Evolutionary conservation across 2,888 invertebrate genomes (phyloP).

Genomic region (Pecten maximus): DNA sequence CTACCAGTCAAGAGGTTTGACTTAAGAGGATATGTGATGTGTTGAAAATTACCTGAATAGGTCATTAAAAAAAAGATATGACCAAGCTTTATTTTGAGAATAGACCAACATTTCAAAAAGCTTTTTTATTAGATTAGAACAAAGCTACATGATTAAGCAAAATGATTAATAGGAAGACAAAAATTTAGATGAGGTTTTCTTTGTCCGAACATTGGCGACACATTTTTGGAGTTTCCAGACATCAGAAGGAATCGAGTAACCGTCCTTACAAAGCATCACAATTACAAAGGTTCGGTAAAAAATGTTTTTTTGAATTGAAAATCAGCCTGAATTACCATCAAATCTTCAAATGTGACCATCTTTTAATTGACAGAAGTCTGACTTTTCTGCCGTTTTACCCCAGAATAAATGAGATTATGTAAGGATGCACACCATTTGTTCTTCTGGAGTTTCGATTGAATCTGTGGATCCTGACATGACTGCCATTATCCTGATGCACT

Average conservation of each 20-base stretch:
- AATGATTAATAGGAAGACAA: not conserved
- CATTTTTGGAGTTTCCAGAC: not conserved
- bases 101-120: not conserved
- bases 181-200: not conserved
- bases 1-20: not conserved
- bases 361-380: conserved; percentile 18
- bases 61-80: not conserved
- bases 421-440: not conserved
- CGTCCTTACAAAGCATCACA: not conserved
- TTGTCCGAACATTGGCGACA: not conserved
- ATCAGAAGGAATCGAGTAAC: not conserved
- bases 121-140: not conserved
- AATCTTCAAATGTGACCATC: not conserved
- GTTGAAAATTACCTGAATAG: not conserved
- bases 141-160: not conserved
- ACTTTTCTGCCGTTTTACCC: not conserved
- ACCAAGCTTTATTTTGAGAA: not conserved
- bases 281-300: not conserved
- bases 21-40: not conserved
- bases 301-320: not conserved
- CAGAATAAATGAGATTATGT: conserved; percentile 12
- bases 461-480: not conserved
- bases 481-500: not conserved
- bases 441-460: not conserved
- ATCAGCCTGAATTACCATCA: not conserved